Evolutionary conservation across 2,888 invertebrate species (phyloP).

Genomic region (Malthinus seriepunctatus): DNA sequence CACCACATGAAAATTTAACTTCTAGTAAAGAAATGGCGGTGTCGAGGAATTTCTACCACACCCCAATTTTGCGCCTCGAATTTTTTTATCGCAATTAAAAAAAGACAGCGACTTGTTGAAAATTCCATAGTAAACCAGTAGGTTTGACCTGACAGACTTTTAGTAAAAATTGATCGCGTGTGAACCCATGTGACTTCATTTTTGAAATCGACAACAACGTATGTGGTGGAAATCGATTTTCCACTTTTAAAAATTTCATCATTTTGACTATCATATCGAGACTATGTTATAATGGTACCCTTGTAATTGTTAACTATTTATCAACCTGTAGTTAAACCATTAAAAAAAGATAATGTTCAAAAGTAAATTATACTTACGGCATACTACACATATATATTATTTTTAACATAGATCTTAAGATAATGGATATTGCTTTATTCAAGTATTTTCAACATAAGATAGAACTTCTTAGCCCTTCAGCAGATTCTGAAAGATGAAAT

Average conservation of each 20-base stretch:
- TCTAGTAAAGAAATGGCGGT: background rate
- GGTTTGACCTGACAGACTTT: constrained; percentile 19
- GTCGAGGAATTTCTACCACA: constrained; percentile 26
- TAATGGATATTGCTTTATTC: no score
- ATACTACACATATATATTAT: background rate
- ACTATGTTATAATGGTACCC: no score
- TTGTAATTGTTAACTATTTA: background rate
- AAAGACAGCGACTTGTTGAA: constrained; percentile 18
- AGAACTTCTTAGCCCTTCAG: no score
- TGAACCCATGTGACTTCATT: background rate
- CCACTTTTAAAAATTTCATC: no score
- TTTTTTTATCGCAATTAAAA: constrained; percentile 18
- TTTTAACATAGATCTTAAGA: background rate
- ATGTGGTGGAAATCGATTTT: no score
- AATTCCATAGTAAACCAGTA: constrained; percentile 25
- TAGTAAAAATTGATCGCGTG: constrained; percentile 1
- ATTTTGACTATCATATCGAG: no score
- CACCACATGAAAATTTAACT: no score
- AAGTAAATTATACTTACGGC: background rate
- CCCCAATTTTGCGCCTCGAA: constrained; percentile 19
- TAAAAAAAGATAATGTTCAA: background rate
- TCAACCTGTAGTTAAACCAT: background rate
- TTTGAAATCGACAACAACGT: background rate
- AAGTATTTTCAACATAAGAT: no score
- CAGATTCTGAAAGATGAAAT: no score